These are phyloP conservation scores for Actinernus sp. DNA, from an alignment of 92 coral and sea anemone species.

Conservation along the genomic window DNA sequence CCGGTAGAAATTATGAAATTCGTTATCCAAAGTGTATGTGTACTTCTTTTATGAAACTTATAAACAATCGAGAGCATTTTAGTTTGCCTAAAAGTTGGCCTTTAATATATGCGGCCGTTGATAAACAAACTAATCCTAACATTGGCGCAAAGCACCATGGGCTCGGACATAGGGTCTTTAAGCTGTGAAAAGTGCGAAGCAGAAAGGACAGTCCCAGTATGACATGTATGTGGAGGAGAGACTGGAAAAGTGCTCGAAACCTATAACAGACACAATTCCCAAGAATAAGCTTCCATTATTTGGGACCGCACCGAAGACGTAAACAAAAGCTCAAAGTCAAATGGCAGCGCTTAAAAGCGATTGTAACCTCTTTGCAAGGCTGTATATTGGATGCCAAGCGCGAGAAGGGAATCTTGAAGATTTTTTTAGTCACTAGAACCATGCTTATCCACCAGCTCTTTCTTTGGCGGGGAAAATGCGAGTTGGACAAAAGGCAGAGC, in stretches of 20 bases:
- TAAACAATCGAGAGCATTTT: no score
- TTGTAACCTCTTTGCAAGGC: constrained; percentile 30
- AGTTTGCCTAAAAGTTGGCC: no score
- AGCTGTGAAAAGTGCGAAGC: constrained; percentile 20
- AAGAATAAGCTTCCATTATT: constrained; percentile 40
- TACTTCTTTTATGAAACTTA: no score
- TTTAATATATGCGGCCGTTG: no score
- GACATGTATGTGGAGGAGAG: constrained; percentile 41
- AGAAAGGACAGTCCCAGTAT: constrained; percentile 33
- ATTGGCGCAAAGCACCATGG: no score
- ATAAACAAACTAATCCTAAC: no score
- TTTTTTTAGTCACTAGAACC: constrained; percentile 40
- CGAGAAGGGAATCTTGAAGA: constrained; percentile 31
- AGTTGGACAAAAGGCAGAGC: constrained; percentile 18
- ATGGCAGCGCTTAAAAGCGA: constrained; percentile 7
- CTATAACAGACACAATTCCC: constrained; percentile 39
- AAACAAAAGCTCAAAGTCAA: constrained; percentile 11
- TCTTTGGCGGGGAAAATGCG: constrained; percentile 14
- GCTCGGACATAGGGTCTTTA: no score
- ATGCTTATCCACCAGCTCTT: constrained; percentile 18
- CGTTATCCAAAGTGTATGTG: no score
- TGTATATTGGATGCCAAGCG: constrained; percentile 13
- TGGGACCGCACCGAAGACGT: constrained; percentile 15
- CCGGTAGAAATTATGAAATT: no score
- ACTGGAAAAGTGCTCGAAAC: constrained; percentile 16